Conservation (phyloP, 2,797 vertebrate species). For the Onychomys torridus region DNA sequence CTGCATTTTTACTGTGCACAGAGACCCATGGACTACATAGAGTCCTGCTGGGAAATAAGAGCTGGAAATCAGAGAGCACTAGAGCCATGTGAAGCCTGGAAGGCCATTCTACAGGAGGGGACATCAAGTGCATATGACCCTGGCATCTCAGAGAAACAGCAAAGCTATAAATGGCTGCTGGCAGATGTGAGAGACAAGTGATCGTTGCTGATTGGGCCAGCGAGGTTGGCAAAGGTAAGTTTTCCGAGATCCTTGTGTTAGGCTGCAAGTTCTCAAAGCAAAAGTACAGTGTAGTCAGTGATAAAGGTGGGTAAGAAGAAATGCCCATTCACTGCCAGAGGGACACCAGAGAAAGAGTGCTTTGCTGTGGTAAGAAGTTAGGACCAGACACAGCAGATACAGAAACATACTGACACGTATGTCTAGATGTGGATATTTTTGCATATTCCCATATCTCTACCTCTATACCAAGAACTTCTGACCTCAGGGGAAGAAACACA, state of each 20-base stretch:
- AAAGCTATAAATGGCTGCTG: not conserved
- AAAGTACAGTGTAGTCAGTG: not conserved
- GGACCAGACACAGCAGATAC: not conserved
- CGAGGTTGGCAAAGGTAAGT: rapidly evolving
- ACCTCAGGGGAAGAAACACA: not conserved
- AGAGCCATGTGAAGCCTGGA: not conserved
- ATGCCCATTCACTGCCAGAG: not conserved
- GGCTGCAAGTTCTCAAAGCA: not conserved
- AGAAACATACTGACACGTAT: not conserved
- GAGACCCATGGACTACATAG: not conserved
- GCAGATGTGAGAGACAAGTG: not conserved
- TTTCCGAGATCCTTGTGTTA: not conserved
- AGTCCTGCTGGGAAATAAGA: not conserved
- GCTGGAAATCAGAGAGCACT: not conserved
- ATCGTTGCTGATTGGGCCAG: not conserved
- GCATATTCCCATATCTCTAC: not conserved
- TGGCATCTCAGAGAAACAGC: not conserved
- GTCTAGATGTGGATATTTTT: too few relatives aligned
- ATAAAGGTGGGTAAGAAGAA: not conserved
- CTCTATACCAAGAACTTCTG: not conserved
- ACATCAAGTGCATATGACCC: not conserved
- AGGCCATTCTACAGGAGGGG: not conserved
- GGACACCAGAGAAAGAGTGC: not conserved
- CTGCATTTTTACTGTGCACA: not conserved
- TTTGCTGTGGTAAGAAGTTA: not conserved